A percentile compares a stretch with the other conserved stretches of the same genome.
phyloP scores from a whole-genome alignment of 1,140 invertebrate species.

The Samia ricini region DNA sequence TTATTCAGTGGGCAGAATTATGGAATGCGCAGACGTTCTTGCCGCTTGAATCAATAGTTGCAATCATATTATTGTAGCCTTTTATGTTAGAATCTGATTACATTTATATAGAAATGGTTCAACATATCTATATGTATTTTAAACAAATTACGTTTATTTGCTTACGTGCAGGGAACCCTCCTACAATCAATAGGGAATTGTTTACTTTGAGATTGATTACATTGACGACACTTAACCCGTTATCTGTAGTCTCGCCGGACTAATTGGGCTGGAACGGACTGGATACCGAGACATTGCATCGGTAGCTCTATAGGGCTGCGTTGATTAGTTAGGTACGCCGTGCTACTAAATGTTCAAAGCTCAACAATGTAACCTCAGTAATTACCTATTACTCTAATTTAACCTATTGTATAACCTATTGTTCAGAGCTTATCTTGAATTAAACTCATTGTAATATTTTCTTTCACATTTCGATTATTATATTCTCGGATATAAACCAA shows the following conservation, averaged over 20 bases:
- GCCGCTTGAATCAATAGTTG: no score
- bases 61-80: no score
- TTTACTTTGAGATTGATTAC: conserved; percentile 49
- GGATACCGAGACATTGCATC: conserved; percentile 21
- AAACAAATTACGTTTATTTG: neutral
- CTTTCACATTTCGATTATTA: no score
- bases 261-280: conserved; percentile 43
- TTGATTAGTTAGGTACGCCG: conserved; percentile 8
- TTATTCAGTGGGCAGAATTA: no score
- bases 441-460: neutral
- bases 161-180: neutral
- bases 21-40: no score
- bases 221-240: conserved; percentile 41
- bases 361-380: neutral
- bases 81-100: no score
- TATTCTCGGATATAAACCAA: no score
- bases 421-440: neutral
- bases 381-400: neutral
- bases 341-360: conserved; percentile 17
- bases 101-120: neutral
- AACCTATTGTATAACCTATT: neutral
- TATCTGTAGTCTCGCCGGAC: conserved; percentile 29
- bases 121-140: neutral
- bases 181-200: conserved; percentile 16
- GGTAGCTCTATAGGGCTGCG: neutral